Evolutionary conservation across 2,797 vertebrate species (phyloP), one percentile per base, ranked within the genome.

Genomic region (Diceros bicornis): DNA sequence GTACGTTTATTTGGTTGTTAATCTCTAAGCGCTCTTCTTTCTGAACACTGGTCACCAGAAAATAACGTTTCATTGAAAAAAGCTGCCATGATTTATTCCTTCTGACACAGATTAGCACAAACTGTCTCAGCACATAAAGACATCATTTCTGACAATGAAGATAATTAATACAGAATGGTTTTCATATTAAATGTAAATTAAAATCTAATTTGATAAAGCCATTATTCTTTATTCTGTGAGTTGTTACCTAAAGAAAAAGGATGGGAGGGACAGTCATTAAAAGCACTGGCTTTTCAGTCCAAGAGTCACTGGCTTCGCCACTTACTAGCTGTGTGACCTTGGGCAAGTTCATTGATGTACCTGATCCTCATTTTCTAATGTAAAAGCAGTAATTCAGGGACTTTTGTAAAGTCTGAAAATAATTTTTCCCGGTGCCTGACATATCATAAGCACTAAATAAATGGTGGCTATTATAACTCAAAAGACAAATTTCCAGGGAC

Each of bases 1-100:
- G 93, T 96, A 97, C 89, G 96, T 98, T 97, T 97, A 97, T 98
- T 98, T 96, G 97, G 94, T 85, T 96, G 32, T 93, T 97, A 95
- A 98, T 97, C 59, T 84, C 95, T 97, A 91, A 97, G 96, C 84
- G 83, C 34, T 98, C 97, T 34, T 98, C 97, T 96, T 92, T 77
- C 87, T 96, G 96, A 91, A 95, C 95, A 97, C 96, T 96, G 95
- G 96, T 97, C 97, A 98, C 66, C 71, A 96, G 96, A 77, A 89
- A 97, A 96, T 83, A 97, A 72, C 14, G 85, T 91, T 96, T 94
- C 62, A 0, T 37, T 95, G 97, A 94, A 94, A 79, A 96, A 32
- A 89, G 61, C 86, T 77, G 14, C 62, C 44, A 82, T 92, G 92
- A 41, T 85, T 81, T 75, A 34, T 83, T 89, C 34, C 34, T 89